phyloP scores from a whole-genome alignment of 1,140 invertebrate species.

The Parasteatoda tepidariorum region DNA sequence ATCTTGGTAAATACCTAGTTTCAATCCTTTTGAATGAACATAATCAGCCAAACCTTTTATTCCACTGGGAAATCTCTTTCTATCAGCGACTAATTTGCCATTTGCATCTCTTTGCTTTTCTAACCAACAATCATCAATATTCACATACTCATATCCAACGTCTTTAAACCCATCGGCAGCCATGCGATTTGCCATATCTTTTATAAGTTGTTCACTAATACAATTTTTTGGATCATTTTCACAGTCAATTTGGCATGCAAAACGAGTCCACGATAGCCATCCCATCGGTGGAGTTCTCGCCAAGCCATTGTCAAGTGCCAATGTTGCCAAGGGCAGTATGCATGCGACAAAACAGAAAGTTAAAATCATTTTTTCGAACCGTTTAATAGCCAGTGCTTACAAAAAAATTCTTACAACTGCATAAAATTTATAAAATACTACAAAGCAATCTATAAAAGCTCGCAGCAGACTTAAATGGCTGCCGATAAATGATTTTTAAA shows the following conservation, averaged over 20 bases:
- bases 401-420: too few species aligned
- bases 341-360: background rate
- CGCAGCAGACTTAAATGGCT: too few species aligned
- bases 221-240: slow-evolving; percentile 65
- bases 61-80: slow-evolving; percentile 88
- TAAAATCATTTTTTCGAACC: too few species aligned
- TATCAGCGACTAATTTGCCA: slow-evolving; percentile 84
- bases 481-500: too few species aligned
- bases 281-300: slow-evolving; percentile 71
- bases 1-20: slow-evolving; percentile 76
- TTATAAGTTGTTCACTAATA: slow-evolving; percentile 83
- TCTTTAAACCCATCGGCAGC: slow-evolving; percentile 89
- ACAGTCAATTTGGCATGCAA: slow-evolving; percentile 70
- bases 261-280: slow-evolving; percentile 71
- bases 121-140: slow-evolving; percentile 96
- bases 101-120: slow-evolving; percentile 73
- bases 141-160: slow-evolving; percentile 92
- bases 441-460: too few species aligned
- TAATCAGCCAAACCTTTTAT: slow-evolving; percentile 91
- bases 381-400: too few species aligned
- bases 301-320: slow-evolving; percentile 66
- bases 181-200: slow-evolving; percentile 90
- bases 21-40: slow-evolving; percentile 74
- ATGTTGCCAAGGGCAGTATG: slow-evolving; percentile 70
- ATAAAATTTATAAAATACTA: too few species aligned